A percentile compares a stretch with the other conserved stretches of the same genome.
phyloP scores from a whole-genome alignment of 2,888 invertebrate species.

The Drosophila limbata region DNA sequence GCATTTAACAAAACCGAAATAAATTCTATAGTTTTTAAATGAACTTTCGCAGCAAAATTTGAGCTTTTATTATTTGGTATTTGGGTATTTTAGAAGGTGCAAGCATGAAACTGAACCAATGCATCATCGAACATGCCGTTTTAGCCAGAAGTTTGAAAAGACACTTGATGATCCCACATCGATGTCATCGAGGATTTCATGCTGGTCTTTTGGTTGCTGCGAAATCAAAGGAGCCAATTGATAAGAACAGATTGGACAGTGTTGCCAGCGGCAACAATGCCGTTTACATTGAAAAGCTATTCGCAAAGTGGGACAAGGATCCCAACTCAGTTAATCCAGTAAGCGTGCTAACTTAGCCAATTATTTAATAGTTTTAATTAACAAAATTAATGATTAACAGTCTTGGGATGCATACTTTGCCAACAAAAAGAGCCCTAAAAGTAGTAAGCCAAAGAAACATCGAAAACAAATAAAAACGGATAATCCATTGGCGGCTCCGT shows the following conservation, averaged over 20 bases:
- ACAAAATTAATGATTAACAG: conserved; percentile 23
- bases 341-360: neutral
- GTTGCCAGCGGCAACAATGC: conserved; percentile 66
- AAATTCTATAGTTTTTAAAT: neutral
- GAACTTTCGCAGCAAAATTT: conserved; percentile 5
- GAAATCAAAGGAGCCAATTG: neutral
- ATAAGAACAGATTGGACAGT: conserved; percentile 36
- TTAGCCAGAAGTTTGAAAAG: neutral
- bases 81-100: neutral
- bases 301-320: conserved; percentile 53
- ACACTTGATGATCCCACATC: neutral
- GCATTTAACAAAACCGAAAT: conserved; percentile 3
- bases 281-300: conserved; percentile 59
- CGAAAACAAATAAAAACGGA: neutral
- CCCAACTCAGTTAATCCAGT: conserved; percentile 65
- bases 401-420: conserved; percentile 64
- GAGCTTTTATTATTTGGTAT: neutral
- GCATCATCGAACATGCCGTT: conserved; percentile 14
- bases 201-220: neutral
- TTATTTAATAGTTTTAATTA: neutral
- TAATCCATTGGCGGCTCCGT: neutral
- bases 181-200: neutral
- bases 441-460: conserved; percentile 13
- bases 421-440: conserved; percentile 2
- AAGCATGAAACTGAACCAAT: conserved; percentile 36